phyloP scores from a whole-genome alignment of 2,888 invertebrate species.

The Meiosimyza platycephala region DNA sequence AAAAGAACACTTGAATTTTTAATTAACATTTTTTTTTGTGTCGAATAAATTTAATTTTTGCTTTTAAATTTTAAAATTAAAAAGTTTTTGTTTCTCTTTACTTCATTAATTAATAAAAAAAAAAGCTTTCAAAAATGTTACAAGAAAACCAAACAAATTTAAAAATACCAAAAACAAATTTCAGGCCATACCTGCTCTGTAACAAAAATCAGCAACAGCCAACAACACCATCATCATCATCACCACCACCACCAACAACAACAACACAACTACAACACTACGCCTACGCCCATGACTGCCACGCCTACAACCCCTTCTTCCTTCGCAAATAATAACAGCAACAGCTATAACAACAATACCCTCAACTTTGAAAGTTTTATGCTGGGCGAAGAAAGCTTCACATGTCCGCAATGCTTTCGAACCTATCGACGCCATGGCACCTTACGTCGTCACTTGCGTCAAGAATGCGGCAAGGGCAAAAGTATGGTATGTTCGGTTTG shows the following conservation, averaged over 20 bases:
- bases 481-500: constrained; percentile 70
- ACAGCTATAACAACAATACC: constrained; percentile 18
- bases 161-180: constrained; percentile 63
- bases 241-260: constrained; percentile 38
- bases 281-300: constrained; percentile 18
- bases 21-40: too few relatives aligned
- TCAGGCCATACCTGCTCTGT: constrained; percentile 55
- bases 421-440: constrained; percentile 71
- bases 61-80: constrained; percentile 5
- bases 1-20: too few relatives aligned
- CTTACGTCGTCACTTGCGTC: constrained; percentile 69
- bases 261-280: constrained; percentile 19
- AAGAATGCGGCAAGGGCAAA: constrained; percentile 71
- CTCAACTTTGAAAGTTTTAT: constrained; percentile 44
- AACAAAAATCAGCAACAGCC: constrained; percentile 44
- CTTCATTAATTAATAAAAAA: background rate
- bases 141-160: constrained; percentile 44
- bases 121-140: constrained; percentile 3
- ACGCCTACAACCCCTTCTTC: constrained; percentile 22
- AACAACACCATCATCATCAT: constrained; percentile 27
- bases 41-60: background rate
- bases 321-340: constrained; percentile 29
- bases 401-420: constrained; percentile 69
- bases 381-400: constrained; percentile 59
- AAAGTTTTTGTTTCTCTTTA: background rate